These are phyloP conservation scores for Ganaspis brasiliensis DNA, from an alignment of 2,888 invertebrate genomes.

Conservation along the genomic window DNA sequence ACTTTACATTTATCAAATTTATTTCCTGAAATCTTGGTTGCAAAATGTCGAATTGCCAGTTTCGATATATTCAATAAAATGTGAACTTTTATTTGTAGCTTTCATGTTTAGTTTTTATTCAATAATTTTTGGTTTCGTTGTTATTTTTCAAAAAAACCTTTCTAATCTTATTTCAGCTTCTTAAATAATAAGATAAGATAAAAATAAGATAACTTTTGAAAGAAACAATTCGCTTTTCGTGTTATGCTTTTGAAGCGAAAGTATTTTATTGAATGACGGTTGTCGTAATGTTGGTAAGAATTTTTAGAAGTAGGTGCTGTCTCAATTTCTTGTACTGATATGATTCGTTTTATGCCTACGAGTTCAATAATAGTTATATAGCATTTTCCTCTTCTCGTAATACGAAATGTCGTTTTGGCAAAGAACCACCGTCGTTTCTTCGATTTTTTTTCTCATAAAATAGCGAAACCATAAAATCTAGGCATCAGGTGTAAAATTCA, in stretches of 20 bases:
- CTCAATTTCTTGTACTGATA: constrained; percentile 1
- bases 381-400: constrained; percentile 12
- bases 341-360: constrained; percentile 23
- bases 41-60: background rate
- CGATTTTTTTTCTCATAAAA: background rate
- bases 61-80: background rate
- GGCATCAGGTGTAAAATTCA: background rate
- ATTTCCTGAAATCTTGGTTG: background rate
- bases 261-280: background rate
- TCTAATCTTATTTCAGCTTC: no score
- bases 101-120: background rate
- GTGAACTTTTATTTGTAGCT: background rate
- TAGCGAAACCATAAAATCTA: background rate
- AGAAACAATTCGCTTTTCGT: background rate
- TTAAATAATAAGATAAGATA: no score
- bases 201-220: no score
- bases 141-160: no score
- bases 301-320: background rate
- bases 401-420: background rate
- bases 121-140: no score
- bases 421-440: background rate
- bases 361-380: constrained; percentile 6
- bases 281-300: background rate
- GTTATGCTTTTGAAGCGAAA: background rate
- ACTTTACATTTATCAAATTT: constrained; percentile 4